Base-by-base conservation (phyloP, 1,140 invertebrate species). In the Babylonia areolata region DNA sequence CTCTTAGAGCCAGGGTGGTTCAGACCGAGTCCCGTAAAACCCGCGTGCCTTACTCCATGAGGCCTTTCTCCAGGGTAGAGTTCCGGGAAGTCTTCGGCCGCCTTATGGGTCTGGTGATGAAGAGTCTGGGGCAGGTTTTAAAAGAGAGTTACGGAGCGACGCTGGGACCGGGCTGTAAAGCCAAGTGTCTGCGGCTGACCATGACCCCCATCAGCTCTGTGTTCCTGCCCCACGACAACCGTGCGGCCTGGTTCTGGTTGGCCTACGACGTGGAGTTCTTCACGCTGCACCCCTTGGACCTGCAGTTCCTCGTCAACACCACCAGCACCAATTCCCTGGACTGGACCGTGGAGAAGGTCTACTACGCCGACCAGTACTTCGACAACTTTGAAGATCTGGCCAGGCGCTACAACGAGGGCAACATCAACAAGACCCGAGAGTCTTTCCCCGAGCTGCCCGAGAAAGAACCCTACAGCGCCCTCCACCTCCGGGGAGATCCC, bases 91-190 rank as follows among this genome's bases (percentile, higher is more conserved):
- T 92, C n/a, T 91, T 90, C 54, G 87, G 86, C 35, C 42, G 86
- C 39, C 83, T 92, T 5, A 80, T 91, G 31, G 87, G 86, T 46
- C 37, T 84, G 33, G 80, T 93, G 0, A 85, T 85, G 11, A 85
- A 69, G 31, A 79, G 87, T 28, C 89, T 90, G 15, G 89, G 86
- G 0, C 81, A 87, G 40, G 81, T 93, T 9, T 33, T 93, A 31
- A 71, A 86, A 17, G 93, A 93, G 77, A 93, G 92, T 71, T 93
- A 92, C 82, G 89, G 90, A 33, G 92, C 91, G 0, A 86, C 88
- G 3, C 83, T 91, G 11, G 87, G 87, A 0, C 85, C 88, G 17
- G 78, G 88, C 79, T 93, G 92, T 84, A 88, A 87, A 0, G 80
- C 90, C 17, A 86, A 89, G 42, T 93, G 92, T 83, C 82, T 93